Evolutionary conservation across 2,888 invertebrate genomes (phyloP).

Genomic region (Rhingia rostrata): DNA sequence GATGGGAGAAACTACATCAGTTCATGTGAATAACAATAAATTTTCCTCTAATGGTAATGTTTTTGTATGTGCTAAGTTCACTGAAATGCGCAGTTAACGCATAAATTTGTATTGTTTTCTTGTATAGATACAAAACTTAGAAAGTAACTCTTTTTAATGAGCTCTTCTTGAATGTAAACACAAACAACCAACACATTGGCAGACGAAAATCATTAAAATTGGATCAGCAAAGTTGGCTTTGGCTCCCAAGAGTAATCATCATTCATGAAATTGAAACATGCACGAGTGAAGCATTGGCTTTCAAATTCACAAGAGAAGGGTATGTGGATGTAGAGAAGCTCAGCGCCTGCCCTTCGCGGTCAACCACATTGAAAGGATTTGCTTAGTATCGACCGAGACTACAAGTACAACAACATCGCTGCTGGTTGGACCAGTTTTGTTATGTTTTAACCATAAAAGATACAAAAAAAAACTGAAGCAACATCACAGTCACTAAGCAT

Average conservation of each 20-base stretch:
- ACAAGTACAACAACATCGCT: slow-evolving; percentile 20
- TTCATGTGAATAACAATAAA: slow-evolving; percentile 28
- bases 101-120: slow-evolving; percentile 43
- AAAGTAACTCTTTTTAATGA: slow-evolving; percentile 49
- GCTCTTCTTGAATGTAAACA: slow-evolving; percentile 19
- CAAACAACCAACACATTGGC: not conserved
- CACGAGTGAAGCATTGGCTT: not conserved
- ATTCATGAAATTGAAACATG: slow-evolving; percentile 29
- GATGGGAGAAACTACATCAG: slow-evolving; percentile 29
- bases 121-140: slow-evolving; percentile 5
- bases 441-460: slow-evolving; percentile 53
- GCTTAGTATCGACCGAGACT: slow-evolving; percentile 23
- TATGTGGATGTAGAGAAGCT: not conserved
- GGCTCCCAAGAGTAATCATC: slow-evolving; percentile 20
- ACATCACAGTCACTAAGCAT: slow-evolving; percentile 7
- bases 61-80: slow-evolving; percentile 43
- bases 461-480: slow-evolving; percentile 41
- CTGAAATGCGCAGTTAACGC: slow-evolving; percentile 44
- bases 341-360: slow-evolving; percentile 50
- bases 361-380: slow-evolving; percentile 45
- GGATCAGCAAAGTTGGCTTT: slow-evolving; percentile 20
- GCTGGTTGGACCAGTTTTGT: slow-evolving; percentile 63
- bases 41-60: slow-evolving; percentile 40
- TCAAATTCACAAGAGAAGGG: slow-evolving; percentile 28
- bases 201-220: slow-evolving; percentile 39